Conservation (phyloP, 2,113 vertebrate species). For the Alligator sinensis region DNA sequence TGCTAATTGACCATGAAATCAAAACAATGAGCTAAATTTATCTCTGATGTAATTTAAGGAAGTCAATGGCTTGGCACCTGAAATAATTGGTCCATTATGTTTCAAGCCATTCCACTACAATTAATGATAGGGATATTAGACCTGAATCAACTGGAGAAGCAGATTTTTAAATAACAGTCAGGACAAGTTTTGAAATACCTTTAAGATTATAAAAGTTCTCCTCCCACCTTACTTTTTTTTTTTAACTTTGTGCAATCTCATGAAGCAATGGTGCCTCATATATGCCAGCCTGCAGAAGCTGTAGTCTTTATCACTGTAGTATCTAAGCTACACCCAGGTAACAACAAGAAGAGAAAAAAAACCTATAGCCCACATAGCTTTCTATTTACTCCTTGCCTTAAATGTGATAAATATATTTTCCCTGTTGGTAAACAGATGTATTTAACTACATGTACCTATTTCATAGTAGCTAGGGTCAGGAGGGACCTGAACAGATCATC, state of each 20-base stretch:
- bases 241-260: background rate
- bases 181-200: background rate
- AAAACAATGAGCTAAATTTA: background rate
- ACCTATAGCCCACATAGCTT: background rate
- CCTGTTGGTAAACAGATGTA: background rate
- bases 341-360: background rate
- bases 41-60: background rate
- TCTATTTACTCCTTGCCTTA: background rate
- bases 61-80: background rate
- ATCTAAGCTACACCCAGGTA: background rate
- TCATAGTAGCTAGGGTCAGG: too few relatives aligned
- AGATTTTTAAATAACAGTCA: background rate
- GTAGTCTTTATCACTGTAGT: background rate
- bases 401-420: background rate
- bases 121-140: background rate
- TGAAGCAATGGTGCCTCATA: background rate
- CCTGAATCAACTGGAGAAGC: background rate
- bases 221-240: background rate
- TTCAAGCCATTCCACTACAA: background rate
- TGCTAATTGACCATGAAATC: background rate
- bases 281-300: background rate
- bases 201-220: background rate
- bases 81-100: background rate
- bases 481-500: background rate
- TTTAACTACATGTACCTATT: background rate